phyloP scores from a whole-genome alignment of 2,113 vertebrate species.

The Leptobrachium leishanense region DNA sequence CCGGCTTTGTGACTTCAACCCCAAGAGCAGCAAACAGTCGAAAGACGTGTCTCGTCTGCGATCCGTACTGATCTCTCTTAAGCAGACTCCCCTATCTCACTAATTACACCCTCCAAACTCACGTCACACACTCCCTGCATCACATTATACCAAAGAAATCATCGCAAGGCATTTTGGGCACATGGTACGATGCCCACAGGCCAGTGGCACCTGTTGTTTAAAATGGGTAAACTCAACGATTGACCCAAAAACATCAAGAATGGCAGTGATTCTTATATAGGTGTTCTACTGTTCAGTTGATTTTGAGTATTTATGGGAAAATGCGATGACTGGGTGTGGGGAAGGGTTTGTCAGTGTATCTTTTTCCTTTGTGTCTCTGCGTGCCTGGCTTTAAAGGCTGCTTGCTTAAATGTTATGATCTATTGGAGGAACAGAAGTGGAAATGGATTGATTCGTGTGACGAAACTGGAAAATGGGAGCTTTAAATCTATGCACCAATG shows the following conservation, averaged over 20 bases:
- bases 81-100: conserved; percentile 91
- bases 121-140: conserved; percentile 22
- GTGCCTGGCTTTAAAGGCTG: conserved; percentile 32
- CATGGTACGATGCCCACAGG: not conserved
- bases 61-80: conserved; percentile 95
- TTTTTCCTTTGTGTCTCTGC: conserved; percentile 7
- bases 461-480: not conserved
- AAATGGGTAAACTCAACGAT: not conserved
- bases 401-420: not conserved
- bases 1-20: conserved; percentile 97
- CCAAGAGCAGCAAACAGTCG: conserved; percentile 98
- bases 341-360: not conserved
- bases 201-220: not conserved
- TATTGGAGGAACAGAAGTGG: not conserved
- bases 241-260: conserved; percentile 6
- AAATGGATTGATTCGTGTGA: not conserved
- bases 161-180: conserved; percentile 35
- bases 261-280: not conserved
- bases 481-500: not conserved
- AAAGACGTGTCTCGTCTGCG: conserved; percentile 98
- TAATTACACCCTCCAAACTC: conserved; percentile 60
- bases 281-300: not conserved
- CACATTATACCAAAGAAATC: conserved; percentile 45
- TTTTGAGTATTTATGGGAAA: not conserved
- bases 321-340: conserved; percentile 9